Conservation (phyloP, 2,888 invertebrate genomes). For the Spisula subtruncata region DNA sequence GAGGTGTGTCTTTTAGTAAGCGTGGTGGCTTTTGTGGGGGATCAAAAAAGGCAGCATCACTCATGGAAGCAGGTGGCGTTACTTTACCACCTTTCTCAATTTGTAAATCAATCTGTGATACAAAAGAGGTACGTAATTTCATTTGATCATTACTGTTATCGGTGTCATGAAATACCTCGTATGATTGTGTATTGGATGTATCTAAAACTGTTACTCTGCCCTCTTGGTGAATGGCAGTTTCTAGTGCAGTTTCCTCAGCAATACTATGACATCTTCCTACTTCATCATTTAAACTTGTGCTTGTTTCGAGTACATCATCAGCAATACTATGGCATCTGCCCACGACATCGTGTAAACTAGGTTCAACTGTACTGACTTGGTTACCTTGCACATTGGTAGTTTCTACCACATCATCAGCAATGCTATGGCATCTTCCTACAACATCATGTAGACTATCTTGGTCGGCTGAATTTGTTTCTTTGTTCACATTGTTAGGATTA, state of each 20-base stretch:
- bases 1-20: conserved; percentile 35
- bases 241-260: not conserved
- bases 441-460: conserved; percentile 25
- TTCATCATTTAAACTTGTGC: not conserved
- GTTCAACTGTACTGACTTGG: too few species aligned
- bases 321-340: conserved; percentile 20
- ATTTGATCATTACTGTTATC: not conserved
- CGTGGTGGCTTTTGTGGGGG: conserved; percentile 54
- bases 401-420: not conserved
- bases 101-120: conserved; percentile 37
- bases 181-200: not conserved
- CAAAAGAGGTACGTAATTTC: not conserved
- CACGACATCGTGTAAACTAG: too few species aligned
- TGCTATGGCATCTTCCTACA: conserved; percentile 16
- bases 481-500: not conserved
- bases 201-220: not conserved
- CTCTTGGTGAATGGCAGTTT: not conserved
- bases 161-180: not conserved
- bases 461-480: not conserved
- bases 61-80: conserved; percentile 35
- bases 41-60: conserved; percentile 38
- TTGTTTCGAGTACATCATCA: not conserved
- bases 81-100: conserved; percentile 42
- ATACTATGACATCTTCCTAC: conserved; percentile 18
- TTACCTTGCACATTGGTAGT: not conserved